Evolutionary conservation across 2,113 vertebrate species (phyloP).

Genomic region (Aythya baeri): DNA sequence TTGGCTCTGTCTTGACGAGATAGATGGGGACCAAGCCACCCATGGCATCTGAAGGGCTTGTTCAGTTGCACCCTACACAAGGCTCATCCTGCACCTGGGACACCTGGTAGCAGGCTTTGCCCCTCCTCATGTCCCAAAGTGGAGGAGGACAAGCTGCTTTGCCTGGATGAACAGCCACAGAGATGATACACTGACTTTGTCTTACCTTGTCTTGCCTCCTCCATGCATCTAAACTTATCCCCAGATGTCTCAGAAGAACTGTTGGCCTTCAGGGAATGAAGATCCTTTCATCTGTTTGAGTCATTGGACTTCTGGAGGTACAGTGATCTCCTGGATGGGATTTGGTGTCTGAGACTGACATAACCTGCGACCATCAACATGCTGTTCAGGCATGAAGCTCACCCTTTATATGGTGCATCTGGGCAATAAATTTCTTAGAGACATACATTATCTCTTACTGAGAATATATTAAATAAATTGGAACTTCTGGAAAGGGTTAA

Average conservation of each 20-base stretch:
- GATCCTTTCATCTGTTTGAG: not conserved
- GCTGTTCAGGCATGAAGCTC: not conserved
- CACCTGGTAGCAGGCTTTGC: not conserved
- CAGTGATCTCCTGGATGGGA: not conserved
- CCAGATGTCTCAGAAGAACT: not conserved
- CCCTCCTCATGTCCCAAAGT: not conserved
- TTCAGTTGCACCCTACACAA: not conserved
- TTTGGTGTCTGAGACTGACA: not conserved
- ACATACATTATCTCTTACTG: not conserved
- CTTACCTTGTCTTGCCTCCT: not conserved
- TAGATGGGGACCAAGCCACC: not conserved
- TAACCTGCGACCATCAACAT: not conserved
- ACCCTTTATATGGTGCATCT: not conserved
- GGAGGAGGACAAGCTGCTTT: not conserved
- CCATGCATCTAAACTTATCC: not conserved
- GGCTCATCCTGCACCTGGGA: not conserved
- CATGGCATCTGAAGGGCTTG: not conserved
- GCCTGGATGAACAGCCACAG: not conserved
- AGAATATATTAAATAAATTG: not conserved
- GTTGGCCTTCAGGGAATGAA: not conserved
- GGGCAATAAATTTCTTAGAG: not conserved
- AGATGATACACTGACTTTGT: not conserved
- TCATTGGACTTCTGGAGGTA: not conserved
- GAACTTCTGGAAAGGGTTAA: not conserved
- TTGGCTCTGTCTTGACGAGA: not conserved